A percentile compares a stretch with the other conserved stretches of the same genome.
These are phyloP conservation scores for Melanogrammus aeglefinus DNA, from an alignment of 2,797 vertebrate species.

Conservation along the genomic window DNA sequence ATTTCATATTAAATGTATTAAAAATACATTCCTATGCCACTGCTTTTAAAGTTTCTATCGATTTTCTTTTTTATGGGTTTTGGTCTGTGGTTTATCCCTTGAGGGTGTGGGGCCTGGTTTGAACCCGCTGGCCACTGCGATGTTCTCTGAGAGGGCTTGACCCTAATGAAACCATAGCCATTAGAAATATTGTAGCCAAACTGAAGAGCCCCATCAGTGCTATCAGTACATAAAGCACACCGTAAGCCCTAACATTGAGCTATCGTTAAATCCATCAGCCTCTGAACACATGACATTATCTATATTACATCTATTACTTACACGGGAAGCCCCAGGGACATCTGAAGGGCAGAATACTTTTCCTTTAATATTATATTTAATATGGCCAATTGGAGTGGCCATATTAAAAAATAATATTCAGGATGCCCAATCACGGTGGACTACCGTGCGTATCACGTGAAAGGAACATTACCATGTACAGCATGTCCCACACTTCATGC, in stretches of 20 bases:
- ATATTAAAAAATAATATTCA: slow-evolving; percentile 1
- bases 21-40: not conserved
- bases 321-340: not conserved
- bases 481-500: not conserved
- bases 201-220: not conserved
- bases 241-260: not conserved
- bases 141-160: not conserved
- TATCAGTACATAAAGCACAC: not conserved
- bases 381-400: not conserved
- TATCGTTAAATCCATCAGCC: not conserved
- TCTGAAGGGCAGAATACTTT: not conserved
- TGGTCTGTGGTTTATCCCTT: not conserved
- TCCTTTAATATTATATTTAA: too few species aligned
- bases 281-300: not conserved
- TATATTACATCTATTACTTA: not conserved
- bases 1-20: not conserved
- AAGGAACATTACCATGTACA: not conserved
- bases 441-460: not conserved
- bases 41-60: not conserved
- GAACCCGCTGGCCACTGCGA: not conserved
- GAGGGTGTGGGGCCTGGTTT: not conserved
- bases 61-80: not conserved
- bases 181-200: too few species aligned
- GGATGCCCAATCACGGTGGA: not conserved
- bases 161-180: not conserved